These are phyloP conservation scores for Pandemis heparana DNA, from an alignment of 2,888 invertebrate genomes.

Conservation along the genomic window DNA sequence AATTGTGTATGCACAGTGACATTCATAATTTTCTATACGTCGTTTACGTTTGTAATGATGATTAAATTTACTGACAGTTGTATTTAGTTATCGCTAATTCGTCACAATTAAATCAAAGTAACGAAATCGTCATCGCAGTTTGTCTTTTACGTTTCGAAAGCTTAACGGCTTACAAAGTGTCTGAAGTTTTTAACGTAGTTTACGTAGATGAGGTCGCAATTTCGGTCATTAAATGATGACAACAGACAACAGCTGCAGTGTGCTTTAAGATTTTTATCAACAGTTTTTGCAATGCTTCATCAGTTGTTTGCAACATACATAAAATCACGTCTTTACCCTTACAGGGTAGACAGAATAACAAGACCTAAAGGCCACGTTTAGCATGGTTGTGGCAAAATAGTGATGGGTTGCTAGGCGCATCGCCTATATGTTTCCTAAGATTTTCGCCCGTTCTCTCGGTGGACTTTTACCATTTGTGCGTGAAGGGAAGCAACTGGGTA, in stretches of 20 bases:
- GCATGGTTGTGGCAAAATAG: too few species aligned
- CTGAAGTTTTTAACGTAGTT: conserved; percentile 7
- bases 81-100: background rate
- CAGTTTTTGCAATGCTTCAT: background rate
- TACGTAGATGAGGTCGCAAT: conserved; percentile 3
- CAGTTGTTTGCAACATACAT: background rate
- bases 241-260: conserved; percentile 8
- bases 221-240: conserved; percentile 5
- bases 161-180: conserved; percentile 8
- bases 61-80: background rate
- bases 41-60: background rate
- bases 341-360: too few species aligned
- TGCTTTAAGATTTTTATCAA: background rate
- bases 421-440: too few species aligned
- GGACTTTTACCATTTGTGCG: too few species aligned
- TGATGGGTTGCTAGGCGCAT: too few species aligned
- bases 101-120: background rate
- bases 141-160: background rate
- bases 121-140: background rate
- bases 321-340: too few species aligned
- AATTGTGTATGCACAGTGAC: background rate
- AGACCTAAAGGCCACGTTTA: too few species aligned
- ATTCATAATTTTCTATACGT: background rate
- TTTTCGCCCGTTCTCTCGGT: too few species aligned
- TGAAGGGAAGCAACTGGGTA: too few species aligned